Base-by-base conservation (phyloP, 2,888 invertebrate genomes). In the Luperina testacea region DNA sequence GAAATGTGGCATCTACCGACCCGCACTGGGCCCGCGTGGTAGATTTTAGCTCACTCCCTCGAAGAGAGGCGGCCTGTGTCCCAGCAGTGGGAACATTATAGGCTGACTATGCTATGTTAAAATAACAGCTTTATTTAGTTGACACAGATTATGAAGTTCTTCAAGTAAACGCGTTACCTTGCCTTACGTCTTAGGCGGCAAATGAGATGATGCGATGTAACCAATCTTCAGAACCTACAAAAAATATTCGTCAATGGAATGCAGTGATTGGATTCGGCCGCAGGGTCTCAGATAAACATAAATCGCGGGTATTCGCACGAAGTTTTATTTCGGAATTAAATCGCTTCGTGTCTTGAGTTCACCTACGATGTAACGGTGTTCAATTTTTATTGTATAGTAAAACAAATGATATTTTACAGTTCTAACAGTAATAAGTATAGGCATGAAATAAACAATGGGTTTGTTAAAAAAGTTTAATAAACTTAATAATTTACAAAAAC, bases 401-500 rank as follows among this genome's bases (percentile, higher is more conserved):
- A 71, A 68, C 42, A 64, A 77, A 72, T 72, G 0, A 81, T 75
- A 85, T 79, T 77, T 72, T 59, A 72, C 65, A 67, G 32, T 77
- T 77, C 69, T 65, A 72, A 72, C 61, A 74, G 53, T 53, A 75
- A 69, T 11, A 64, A 57, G 5, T 80, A 59, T 74, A 76, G 32
- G 32, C 61, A 85, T 79, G 48, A 82, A 81, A 80, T 82, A 80
- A 85, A 80, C 71, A 80, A 77, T 81, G 69, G 45, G 63, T 86
- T 86, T 81, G 85, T 91, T 90, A 89, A 78, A 90, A 91, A 91
- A 86, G 83, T 87, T 90, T 90, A 88, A 87, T 89, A 90, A 87
- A 85, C 85, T 86, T 84, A 90, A 89, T 90, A 91, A 89, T 90
- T 90, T 89, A 90, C 81, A 90, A 89, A 91, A 90, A 88, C 89